phyloP scores from a whole-genome alignment of 2,113 vertebrate species.

The Pelusios castaneus region DNA sequence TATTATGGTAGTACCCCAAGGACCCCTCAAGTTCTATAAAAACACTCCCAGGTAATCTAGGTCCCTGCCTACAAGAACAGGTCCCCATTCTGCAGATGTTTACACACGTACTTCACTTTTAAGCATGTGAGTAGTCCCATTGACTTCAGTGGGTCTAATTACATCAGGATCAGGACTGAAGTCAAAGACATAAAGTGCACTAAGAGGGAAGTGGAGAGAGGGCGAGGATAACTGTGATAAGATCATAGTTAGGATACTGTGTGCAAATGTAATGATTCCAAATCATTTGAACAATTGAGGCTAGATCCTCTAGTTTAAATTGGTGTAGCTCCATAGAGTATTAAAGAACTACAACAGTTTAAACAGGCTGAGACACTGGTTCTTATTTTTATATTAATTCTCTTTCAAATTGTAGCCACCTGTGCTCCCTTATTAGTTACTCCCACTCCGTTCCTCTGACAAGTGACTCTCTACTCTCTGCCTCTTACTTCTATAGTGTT shows the following conservation, averaged over 20 bases:
- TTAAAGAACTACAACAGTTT: neutral
- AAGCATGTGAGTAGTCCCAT: too few species aligned
- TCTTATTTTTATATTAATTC: neutral
- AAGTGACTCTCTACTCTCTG: neutral
- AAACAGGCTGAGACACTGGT: neutral
- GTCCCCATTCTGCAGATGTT: neutral
- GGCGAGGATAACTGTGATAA: conserved; percentile 3
- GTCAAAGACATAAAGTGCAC: neutral
- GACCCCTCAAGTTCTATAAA: neutral
- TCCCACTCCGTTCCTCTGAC: neutral
- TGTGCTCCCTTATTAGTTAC: neutral
- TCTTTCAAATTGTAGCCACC: neutral
- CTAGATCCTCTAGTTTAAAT: neutral
- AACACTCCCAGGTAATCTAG: neutral
- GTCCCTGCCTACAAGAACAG: neutral
- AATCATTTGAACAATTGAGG: neutral
- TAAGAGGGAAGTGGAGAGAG: neutral
- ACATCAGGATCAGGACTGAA: neutral
- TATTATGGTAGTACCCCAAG: neutral
- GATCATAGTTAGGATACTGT: neutral
- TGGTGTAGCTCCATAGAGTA: neutral
- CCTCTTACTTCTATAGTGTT: neutral
- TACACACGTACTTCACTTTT: neutral
- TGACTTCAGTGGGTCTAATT: neutral
- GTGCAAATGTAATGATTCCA: neutral